These are phyloP conservation scores for Myanophis thanlyinensis DNA, from an alignment of 2,113 vertebrate species.

Conservation along the genomic window DNA sequence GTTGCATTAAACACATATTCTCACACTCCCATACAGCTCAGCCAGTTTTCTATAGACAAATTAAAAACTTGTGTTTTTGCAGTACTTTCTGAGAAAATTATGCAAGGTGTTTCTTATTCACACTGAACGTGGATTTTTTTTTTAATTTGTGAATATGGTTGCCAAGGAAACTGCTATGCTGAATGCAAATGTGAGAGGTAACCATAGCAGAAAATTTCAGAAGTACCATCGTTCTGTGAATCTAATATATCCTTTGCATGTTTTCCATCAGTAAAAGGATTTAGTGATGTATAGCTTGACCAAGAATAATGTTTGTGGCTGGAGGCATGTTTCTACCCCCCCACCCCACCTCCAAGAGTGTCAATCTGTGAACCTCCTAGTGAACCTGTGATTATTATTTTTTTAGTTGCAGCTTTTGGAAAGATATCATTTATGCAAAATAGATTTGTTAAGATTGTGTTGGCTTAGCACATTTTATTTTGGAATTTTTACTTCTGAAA, in stretches of 20 bases:
- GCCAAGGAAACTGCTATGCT: not conserved
- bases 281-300: not conserved
- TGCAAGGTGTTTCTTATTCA: not conserved
- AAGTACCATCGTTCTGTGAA: not conserved
- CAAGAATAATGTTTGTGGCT: not conserved
- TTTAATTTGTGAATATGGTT: not conserved
- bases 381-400: not conserved
- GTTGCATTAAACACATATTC: not conserved
- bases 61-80: not conserved
- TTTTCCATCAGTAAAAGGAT: not conserved
- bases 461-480: not conserved
- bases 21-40: not conserved
- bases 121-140: not conserved
- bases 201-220: not conserved
- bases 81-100: not conserved
- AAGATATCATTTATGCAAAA: not conserved
- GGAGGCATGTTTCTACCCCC: not conserved
- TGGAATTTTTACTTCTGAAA: not conserved
- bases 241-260: not conserved
- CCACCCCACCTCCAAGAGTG: not conserved
- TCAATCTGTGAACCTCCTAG: not conserved
- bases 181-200: not conserved
- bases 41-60: not conserved
- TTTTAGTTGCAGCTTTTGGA: not conserved
- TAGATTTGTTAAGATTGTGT: not conserved